phyloP scores from a whole-genome alignment of 2,888 invertebrate genomes.

The Biston betularia region DNA sequence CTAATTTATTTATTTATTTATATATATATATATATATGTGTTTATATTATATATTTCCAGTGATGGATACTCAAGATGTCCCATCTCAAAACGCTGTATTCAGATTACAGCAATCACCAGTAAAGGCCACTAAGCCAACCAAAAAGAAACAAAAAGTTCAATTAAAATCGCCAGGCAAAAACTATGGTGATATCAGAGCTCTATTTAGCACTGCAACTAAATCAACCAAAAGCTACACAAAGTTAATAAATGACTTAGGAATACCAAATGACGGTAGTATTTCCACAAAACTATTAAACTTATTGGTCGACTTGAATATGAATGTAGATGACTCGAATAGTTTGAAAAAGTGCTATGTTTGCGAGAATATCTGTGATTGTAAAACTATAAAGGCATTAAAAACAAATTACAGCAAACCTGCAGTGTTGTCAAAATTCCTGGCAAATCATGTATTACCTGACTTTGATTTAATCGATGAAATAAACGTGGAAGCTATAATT shows the following conservation, averaged over 20 bases:
- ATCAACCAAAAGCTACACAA: slow-evolving; percentile 79
- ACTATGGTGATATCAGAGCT: slow-evolving; percentile 84
- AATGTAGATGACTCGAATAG: slow-evolving; percentile 59
- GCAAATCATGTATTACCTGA: slow-evolving; percentile 64
- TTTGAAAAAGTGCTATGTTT: slow-evolving; percentile 71
- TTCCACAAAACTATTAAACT: slow-evolving; percentile 68
- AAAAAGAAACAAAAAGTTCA: slow-evolving; percentile 64
- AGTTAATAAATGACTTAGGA: slow-evolving; percentile 72
- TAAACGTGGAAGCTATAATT: slow-evolving; percentile 59
- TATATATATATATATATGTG: no score
- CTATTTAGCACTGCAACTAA: slow-evolving; percentile 81
- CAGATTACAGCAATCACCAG: slow-evolving; percentile 41
- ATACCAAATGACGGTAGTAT: slow-evolving; percentile 69
- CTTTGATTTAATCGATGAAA: slow-evolving; percentile 67
- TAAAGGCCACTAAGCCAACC: slow-evolving; percentile 55
- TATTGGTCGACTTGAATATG: slow-evolving; percentile 78
- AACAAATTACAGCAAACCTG: slow-evolving; percentile 46
- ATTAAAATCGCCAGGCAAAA: slow-evolving; percentile 68
- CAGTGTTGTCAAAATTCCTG: slow-evolving; percentile 49
- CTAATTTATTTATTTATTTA: no score
- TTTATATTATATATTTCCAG: no score
- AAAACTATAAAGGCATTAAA: slow-evolving; percentile 55
- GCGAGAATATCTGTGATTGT: slow-evolving; percentile 77
- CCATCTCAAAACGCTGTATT: slow-evolving; percentile 39
- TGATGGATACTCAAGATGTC: slow-evolving; percentile 14